Base-by-base conservation (phyloP, 2,888 invertebrate species). In the Eustalomyia histrio region DNA sequence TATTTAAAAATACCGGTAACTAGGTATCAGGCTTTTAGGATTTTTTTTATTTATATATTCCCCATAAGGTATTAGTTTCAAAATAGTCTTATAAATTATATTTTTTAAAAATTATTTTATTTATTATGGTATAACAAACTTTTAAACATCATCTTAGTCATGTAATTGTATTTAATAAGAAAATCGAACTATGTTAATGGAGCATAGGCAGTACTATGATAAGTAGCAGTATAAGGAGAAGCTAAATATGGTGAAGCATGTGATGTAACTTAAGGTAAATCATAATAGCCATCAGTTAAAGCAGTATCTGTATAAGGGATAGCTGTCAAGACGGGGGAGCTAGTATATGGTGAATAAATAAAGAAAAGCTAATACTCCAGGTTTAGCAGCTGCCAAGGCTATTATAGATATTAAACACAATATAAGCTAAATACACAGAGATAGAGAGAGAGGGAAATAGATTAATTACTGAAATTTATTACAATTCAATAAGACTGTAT, bases 371-470 rank as follows among this genome's bases (percentile, higher is more conserved):
- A 82, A 50, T 17, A 79, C 14, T 50, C 68, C 81, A 18, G 83
- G 84, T 57, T 82, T 83, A 71, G 83, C 83, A 53, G 73, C 57
- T 1, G 72, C 79, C 50, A 67, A 65, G 17, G 85, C 83, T 21
- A 83, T 12, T n/a, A 83, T 12, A 64, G 81, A 63, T 12, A 83
- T 64, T 50, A 84, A 79, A 72, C 68, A 84, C 57, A 83, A 39
- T 71, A 79, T 24, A 65, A 79, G 67, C 76, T 80, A 21, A 21
- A 21, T 21, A 53, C 14, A 29, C 17, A 43, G 12, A 43, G 10
- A 33, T 3, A n/a, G 35, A 29, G 7, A 3, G 29, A 21, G 7
- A 8, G 12, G 29, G 29, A 35, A 14, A 24, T 9, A 61, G 29
- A 52, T 71, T 53, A 67, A 60, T 69, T 69, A 58, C 53, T 16